Percentiles rank a stretch among this genome's conserved stretches.
phyloP scores from a whole-genome alignment of 1,140 invertebrate genomes.

The Drosophila pandora region DNA sequence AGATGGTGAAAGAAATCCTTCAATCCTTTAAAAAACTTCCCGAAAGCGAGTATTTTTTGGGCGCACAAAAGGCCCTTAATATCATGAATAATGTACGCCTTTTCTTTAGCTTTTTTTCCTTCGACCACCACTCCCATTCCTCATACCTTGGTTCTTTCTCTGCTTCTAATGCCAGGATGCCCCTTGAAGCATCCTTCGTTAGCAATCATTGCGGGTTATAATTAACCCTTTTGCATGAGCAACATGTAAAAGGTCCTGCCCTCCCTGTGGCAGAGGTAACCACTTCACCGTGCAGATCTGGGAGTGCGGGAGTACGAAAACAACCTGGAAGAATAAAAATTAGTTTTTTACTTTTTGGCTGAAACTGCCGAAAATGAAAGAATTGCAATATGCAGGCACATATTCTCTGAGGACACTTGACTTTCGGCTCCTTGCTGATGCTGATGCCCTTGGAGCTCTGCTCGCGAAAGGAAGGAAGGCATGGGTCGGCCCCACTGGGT shows the following conservation, averaged over 20 bases:
- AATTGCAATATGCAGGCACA: constrained; percentile 76
- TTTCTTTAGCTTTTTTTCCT: background rate
- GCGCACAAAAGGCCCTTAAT: constrained; percentile 1
- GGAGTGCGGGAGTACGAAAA: constrained; percentile 22
- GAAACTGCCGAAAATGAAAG: constrained; percentile 75
- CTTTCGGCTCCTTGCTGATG: constrained; percentile 60
- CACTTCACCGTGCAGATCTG: constrained; percentile 43
- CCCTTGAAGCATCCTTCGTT: constrained; percentile 25
- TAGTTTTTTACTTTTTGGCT: constrained; percentile 60
- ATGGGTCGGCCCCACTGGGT: constrained; percentile 22
- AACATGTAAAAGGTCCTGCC: constrained; percentile 59
- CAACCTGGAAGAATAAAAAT: constrained; percentile 50
- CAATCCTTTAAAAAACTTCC: background rate
- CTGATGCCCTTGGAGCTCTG: constrained; percentile 49
- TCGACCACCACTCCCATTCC: background rate
- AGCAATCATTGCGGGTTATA: constrained; percentile 58
- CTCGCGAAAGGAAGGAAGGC: background rate
- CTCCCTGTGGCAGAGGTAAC: constrained; percentile 4
- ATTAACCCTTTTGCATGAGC: constrained; percentile 74
- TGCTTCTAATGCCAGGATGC: constrained; percentile 1
- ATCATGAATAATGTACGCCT: background rate
- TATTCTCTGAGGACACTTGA: constrained; percentile 80
- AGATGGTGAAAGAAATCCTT: background rate
- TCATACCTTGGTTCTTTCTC: background rate
- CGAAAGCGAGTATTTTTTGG: background rate